phyloP scores from a whole-genome alignment of 1,140 invertebrate genomes.

The Bombus waltoni region DNA sequence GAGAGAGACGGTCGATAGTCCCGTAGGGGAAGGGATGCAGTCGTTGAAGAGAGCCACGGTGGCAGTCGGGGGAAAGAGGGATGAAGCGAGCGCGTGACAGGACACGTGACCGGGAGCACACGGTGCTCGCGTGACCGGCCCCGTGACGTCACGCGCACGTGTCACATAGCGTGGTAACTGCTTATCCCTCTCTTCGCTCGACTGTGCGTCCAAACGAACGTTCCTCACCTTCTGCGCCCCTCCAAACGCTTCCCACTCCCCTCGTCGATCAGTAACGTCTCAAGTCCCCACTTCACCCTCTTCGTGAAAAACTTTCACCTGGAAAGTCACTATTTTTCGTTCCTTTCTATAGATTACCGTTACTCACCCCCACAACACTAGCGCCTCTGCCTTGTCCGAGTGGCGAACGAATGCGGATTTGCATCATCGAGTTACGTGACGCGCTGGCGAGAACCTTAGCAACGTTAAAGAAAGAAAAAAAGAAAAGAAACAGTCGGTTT shows the following conservation, averaged over 20 bases:
- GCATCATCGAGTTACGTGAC: conserved; percentile 58
- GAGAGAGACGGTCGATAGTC: conserved; percentile 24
- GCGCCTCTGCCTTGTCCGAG: neutral
- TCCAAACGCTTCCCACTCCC: neutral
- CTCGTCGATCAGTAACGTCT: conserved; percentile 70
- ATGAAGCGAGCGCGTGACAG: conserved; percentile 78
- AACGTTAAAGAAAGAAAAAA: neutral
- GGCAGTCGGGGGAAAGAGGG: neutral
- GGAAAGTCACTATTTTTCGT: conserved; percentile 53
- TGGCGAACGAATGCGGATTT: conserved; percentile 25
- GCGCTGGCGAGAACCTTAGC: neutral
- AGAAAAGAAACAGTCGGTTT: neutral
- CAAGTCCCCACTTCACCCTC: conserved; percentile 60
- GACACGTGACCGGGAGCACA: conserved; percentile 82
- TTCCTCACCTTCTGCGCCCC: conserved; percentile 52
- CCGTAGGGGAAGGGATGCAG: conserved; percentile 29
- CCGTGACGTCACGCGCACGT: conserved; percentile 82
- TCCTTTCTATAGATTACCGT: neutral
- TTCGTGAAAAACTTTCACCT: conserved; percentile 69
- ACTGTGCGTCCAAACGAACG: conserved; percentile 35
- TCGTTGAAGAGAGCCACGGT: neutral
- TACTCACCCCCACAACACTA: neutral
- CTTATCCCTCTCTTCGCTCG: conserved; percentile 54
- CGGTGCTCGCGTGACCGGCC: conserved; percentile 81
- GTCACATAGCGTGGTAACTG: conserved; percentile 79